These are phyloP conservation scores for Adelognathus sp. DNA, from an alignment of 2,888 invertebrate genomes.

Conservation along the genomic window DNA sequence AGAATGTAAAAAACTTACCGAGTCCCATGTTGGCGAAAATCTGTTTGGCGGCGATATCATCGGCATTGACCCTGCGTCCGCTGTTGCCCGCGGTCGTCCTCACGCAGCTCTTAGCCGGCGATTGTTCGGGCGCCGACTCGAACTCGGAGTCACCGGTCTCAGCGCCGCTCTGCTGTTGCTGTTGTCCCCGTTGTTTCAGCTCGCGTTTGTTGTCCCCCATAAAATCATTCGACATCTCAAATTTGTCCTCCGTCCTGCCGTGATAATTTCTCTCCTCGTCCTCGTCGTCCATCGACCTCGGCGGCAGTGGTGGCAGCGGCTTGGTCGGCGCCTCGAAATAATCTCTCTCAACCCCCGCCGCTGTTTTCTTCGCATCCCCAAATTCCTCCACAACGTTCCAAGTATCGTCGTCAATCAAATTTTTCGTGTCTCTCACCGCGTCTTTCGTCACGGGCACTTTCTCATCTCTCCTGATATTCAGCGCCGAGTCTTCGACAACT, in stretches of 20 bases:
- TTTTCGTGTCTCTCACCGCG: too few relatives aligned
- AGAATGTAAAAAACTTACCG: slow-evolving; percentile 83
- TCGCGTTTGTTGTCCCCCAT: slow-evolving; percentile 20
- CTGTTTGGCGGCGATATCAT: slow-evolving; percentile 83
- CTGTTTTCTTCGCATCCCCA: not conserved
- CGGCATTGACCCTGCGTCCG: slow-evolving; percentile 68
- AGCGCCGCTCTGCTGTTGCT: slow-evolving; percentile 60
- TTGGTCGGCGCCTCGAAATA: slow-evolving; percentile 71
- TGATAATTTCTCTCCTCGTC: slow-evolving; percentile 53
- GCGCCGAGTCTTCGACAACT: too few relatives aligned
- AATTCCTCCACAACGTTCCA: slow-evolving; percentile 66
- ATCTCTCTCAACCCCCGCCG: slow-evolving; percentile 3
- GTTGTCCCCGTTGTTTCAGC: slow-evolving; percentile 34
- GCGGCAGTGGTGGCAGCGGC: slow-evolving; percentile 75
- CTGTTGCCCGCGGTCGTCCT: slow-evolving; percentile 65
- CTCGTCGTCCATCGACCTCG: slow-evolving; percentile 56
- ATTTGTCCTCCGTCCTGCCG: slow-evolving; percentile 56
- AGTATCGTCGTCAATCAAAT: slow-evolving; percentile 60
- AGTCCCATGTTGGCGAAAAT: slow-evolving; percentile 89
- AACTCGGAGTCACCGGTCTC: slow-evolving; percentile 77
- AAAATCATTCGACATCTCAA: slow-evolving; percentile 67
- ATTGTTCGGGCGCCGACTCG: slow-evolving; percentile 76
- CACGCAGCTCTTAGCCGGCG: slow-evolving; percentile 68
- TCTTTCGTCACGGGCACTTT: too few relatives aligned
- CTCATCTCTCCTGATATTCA: too few relatives aligned